These are phyloP conservation scores for Colinus virginianus DNA, from an alignment of 2,113 vertebrate species.

Conservation along the genomic window DNA sequence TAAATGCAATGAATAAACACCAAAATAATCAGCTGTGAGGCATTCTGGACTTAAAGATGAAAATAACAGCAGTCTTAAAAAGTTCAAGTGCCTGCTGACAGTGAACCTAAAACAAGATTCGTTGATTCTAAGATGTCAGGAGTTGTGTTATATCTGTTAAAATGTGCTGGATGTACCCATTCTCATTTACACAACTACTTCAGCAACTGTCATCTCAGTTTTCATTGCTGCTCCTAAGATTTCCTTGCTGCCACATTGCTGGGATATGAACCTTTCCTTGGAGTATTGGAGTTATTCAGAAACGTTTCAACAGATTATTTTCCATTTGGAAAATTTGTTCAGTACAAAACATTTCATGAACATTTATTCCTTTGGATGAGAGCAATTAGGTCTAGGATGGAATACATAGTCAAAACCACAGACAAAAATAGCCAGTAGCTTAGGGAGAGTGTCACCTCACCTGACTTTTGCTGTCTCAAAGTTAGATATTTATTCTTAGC, in stretches of 20 bases:
- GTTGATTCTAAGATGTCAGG: not conserved
- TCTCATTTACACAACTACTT: not conserved
- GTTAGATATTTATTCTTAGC: constrained; percentile 35
- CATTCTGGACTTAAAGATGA: not conserved
- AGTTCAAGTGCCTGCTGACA: not conserved
- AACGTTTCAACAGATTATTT: not conserved
- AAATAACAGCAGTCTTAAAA: not conserved
- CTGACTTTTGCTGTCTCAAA: constrained; percentile 32
- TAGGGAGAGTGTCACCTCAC: constrained; percentile 52
- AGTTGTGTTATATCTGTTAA: not conserved
- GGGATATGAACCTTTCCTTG: not conserved
- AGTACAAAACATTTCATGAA: not conserved
- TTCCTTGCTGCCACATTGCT: not conserved
- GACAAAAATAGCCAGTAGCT: constrained; percentile 11
- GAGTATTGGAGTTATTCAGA: not conserved
- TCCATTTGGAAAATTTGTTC: constrained; percentile 1
- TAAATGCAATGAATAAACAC: not conserved
- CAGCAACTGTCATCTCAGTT: not conserved
- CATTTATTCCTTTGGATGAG: constrained; percentile 19
- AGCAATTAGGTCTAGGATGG: not conserved
- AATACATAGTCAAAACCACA: constrained; percentile 56
- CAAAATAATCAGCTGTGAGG: not conserved
- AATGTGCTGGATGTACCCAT: not conserved
- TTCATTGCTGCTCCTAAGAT: not conserved
- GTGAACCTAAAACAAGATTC: not conserved